Conservation (phyloP, 2,113 vertebrate species). For the Sminthopsis crassicaudata region DNA sequence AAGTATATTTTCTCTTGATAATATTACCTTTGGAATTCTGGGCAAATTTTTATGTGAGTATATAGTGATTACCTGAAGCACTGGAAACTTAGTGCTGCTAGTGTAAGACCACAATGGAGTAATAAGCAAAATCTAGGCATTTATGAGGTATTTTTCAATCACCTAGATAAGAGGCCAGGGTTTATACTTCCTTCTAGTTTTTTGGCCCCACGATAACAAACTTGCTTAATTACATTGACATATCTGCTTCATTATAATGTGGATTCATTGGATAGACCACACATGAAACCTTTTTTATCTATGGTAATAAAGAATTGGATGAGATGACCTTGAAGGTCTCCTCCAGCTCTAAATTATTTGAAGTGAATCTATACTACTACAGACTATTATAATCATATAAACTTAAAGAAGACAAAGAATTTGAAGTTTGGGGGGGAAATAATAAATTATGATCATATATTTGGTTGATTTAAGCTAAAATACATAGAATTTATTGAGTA, state of each 20-base stretch:
- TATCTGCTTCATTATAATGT: not conserved
- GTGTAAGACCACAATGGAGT: not conserved
- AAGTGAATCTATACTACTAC: not conserved
- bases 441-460: conserved; percentile 5
- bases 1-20: not conserved
- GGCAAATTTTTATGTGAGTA: not conserved
- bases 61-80: not conserved
- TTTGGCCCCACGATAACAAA: not conserved
- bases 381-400: not conserved
- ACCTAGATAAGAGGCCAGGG: not conserved
- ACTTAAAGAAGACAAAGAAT: not conserved
- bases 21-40: not conserved
- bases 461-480: conserved; percentile 48
- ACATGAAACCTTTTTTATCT: not conserved
- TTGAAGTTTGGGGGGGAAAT: not conserved
- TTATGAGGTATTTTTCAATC: not conserved
- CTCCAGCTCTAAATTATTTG: not conserved
- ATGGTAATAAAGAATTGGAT: not conserved
- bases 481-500: not conserved
- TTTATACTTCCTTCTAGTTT: not conserved
- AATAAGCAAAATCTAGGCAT: not conserved
- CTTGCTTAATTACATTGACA: not conserved
- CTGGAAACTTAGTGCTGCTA: not conserved
- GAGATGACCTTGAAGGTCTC: not conserved
- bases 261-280: not conserved